These are phyloP conservation scores for Helobdella robusta DNA, from an alignment of 2,888 invertebrate genomes.

Conservation along the genomic window DNA sequence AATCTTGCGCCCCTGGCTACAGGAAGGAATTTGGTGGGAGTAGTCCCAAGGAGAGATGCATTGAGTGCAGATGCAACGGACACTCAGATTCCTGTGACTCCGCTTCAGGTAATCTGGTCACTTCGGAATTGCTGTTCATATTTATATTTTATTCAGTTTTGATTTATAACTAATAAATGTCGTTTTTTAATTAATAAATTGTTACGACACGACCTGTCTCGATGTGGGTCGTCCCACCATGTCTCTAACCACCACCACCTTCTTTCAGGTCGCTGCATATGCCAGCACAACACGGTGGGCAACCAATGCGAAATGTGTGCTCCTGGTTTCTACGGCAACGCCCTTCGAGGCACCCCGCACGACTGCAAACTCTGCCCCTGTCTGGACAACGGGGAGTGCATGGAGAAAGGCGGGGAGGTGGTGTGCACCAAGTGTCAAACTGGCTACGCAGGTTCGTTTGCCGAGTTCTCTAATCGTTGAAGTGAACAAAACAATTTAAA, in stretches of 20 bases:
- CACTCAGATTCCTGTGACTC: conserved; percentile 87
- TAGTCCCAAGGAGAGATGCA: conserved; percentile 83
- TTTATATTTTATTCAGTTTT: neutral
- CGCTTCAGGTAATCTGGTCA: conserved; percentile 41
- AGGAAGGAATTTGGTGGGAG: conserved; percentile 81
- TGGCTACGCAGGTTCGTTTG: conserved; percentile 64
- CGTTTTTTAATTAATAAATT: neutral
- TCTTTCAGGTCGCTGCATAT: conserved; percentile 30
- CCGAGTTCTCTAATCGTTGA: neutral
- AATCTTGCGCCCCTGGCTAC: conserved; percentile 89
- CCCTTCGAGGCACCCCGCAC: conserved; percentile 64
- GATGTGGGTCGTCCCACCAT: too few species aligned
- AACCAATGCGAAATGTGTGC: conserved; percentile 74
- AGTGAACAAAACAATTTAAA: neutral
- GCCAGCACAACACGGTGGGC: conserved; percentile 34
- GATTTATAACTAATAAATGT: neutral
- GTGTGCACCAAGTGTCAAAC: conserved; percentile 87
- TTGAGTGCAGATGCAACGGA: conserved; percentile 90
- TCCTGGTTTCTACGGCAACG: conserved; percentile 88
- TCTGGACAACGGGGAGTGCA: conserved; percentile 80
- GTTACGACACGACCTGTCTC: too few species aligned
- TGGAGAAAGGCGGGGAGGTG: conserved; percentile 66
- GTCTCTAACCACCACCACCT: too few species aligned
- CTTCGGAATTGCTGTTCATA: conserved; percentile 17
- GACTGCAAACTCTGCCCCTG: conserved; percentile 91